Evolutionary conservation across 2,888 invertebrate species (phyloP).

Genomic region (Eupithecia abbreviata): DNA sequence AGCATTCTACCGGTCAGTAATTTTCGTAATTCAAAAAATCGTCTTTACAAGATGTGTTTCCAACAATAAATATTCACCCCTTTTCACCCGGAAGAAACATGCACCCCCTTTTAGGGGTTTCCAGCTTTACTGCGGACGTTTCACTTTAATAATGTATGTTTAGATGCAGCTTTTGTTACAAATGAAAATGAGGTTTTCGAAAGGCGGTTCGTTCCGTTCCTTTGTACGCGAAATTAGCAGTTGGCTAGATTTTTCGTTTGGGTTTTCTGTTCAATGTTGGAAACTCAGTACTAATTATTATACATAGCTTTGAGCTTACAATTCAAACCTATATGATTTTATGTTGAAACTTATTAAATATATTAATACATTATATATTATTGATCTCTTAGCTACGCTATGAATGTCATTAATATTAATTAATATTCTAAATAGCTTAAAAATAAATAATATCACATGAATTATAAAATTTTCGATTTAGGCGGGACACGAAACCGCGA

Average conservation of each 20-base stretch:
- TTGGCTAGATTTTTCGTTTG: constrained; percentile 9
- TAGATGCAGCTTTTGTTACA: constrained; percentile 35
- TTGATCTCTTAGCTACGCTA: not conserved
- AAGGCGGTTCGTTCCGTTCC: constrained; percentile 26
- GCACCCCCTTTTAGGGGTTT: constrained; percentile 27
- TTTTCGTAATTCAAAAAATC: constrained; percentile 30
- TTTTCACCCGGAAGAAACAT: constrained; percentile 48
- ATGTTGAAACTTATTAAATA: not conserved
- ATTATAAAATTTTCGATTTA: too few relatives aligned
- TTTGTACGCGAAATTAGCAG: constrained; percentile 23
- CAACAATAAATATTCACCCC: constrained; percentile 13
- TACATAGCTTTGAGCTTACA: not conserved
- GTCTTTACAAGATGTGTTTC: constrained; percentile 12
- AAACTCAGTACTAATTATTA: constrained; percentile 3
- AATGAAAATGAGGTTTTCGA: constrained; percentile 31
- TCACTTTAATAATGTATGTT: constrained; percentile 36
- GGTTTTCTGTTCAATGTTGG: constrained; percentile 7
- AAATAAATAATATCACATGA: not conserved
- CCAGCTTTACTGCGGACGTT: constrained; percentile 27
- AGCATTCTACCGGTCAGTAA: not conserved
- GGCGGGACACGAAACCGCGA: too few relatives aligned
- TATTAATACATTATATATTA: too few relatives aligned
- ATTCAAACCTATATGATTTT: not conserved
- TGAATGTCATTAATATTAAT: not conserved
- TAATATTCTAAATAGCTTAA: not conserved